Conservation (phyloP, 2,888 invertebrate species). For the Apocheima hispidaria region DNA sequence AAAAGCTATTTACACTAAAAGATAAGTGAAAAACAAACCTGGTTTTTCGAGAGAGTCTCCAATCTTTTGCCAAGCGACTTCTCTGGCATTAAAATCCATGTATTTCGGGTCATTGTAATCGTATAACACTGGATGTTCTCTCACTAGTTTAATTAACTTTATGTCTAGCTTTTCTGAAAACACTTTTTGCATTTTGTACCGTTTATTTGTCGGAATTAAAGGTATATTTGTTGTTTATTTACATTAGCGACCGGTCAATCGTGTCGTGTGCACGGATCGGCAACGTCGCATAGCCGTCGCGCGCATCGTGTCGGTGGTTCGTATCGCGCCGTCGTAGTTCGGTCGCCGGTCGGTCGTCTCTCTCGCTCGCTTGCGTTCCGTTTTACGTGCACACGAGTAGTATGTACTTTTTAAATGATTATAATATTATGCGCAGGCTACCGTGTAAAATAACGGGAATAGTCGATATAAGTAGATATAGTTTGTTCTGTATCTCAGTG, state of each 20-base stretch:
- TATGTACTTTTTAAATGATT: too few relatives aligned
- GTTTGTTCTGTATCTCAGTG: background rate
- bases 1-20: slow-evolving; percentile 43
- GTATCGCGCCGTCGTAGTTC: slow-evolving; percentile 45
- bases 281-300: slow-evolving; percentile 45
- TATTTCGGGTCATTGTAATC: slow-evolving; percentile 71
- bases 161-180: slow-evolving; percentile 68
- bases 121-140: slow-evolving; percentile 69
- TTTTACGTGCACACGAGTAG: slow-evolving; percentile 39
- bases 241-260: slow-evolving; percentile 12
- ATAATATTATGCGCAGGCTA: too few relatives aligned
- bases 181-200: slow-evolving; percentile 47
- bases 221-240: slow-evolving; percentile 1
- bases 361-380: slow-evolving; percentile 40
- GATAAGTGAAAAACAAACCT: slow-evolving; percentile 59
- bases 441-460: too few relatives aligned
- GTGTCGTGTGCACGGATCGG: slow-evolving; percentile 41
- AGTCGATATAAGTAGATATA: too few relatives aligned
- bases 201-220: slow-evolving; percentile 11
- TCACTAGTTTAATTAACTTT: slow-evolving; percentile 68
- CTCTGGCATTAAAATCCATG: slow-evolving; percentile 77
- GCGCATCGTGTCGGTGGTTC: slow-evolving; percentile 32
- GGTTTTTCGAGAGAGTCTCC: slow-evolving; percentile 75
- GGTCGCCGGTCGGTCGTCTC: slow-evolving; percentile 29
- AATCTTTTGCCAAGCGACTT: slow-evolving; percentile 80